These are phyloP conservation scores for Cartodere bifasciata DNA, from an alignment of 2,888 invertebrate species.

Conservation along the genomic window DNA sequence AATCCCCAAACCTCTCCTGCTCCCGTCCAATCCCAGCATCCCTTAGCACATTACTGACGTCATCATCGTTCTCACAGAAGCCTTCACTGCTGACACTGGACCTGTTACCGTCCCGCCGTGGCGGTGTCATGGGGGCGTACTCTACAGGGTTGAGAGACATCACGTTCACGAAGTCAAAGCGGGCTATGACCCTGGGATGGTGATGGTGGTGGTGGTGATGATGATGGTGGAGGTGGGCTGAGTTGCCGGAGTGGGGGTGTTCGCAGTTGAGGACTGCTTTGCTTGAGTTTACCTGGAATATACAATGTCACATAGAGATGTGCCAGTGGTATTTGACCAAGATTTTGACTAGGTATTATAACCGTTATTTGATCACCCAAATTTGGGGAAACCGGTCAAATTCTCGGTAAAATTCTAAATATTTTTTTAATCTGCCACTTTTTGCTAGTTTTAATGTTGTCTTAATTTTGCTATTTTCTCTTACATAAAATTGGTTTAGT, in stretches of 20 bases:
- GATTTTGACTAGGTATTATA: no score
- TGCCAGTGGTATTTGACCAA: no score
- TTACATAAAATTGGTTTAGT: no score
- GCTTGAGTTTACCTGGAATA: conserved; percentile 64
- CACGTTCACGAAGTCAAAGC: conserved; percentile 37
- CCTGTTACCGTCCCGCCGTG: conserved; percentile 60
- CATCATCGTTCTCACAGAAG: conserved; percentile 88
- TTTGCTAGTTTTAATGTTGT: no score
- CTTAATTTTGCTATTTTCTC: no score
- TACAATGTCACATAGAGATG: no score
- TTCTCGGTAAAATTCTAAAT: no score
- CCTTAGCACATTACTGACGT: conserved; percentile 39
- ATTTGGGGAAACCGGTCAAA: no score
- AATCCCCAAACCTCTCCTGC: conserved; percentile 38
- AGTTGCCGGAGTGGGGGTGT: conserved; percentile 37
- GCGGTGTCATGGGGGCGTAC: conserved; percentile 23
- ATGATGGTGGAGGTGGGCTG: conserved; percentile 36
- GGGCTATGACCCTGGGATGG: conserved; percentile 25
- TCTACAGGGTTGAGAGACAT: conserved; percentile 30
- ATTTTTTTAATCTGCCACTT: no score
- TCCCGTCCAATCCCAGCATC: conserved; percentile 29
- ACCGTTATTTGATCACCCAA: no score
- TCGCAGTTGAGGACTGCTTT: conserved; percentile 75
- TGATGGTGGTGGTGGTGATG: conserved; percentile 36
- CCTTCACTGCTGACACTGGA: conserved; percentile 93